These are phyloP conservation scores for Ptilorrhoa leucosticta DNA, from an alignment of 2,113 vertebrate species.

Conservation along the genomic window DNA sequence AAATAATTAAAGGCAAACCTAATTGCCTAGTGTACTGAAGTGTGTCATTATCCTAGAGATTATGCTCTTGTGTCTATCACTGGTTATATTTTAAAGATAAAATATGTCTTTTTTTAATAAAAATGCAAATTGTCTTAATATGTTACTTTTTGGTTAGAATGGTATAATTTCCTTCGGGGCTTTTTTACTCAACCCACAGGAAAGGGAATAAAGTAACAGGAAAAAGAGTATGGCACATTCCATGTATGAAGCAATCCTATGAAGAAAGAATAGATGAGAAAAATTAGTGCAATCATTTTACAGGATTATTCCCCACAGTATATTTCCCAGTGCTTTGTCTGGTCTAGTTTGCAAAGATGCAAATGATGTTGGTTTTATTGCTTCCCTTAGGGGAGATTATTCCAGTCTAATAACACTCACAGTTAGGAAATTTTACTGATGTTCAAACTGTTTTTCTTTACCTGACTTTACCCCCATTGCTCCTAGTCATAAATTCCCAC, in stretches of 20 bases:
- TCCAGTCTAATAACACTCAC: constrained; percentile 41
- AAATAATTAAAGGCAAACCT: constrained; percentile 48
- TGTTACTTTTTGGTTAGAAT: neutral
- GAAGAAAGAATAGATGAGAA: constrained; percentile 53
- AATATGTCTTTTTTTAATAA: neutral
- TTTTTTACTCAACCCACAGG: neutral
- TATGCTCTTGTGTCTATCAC: neutral
- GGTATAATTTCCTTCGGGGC: neutral
- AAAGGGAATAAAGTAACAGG: constrained; percentile 28
- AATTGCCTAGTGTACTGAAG: constrained; percentile 12
- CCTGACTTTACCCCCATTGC: constrained; percentile 52
- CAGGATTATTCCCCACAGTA: constrained; percentile 22
- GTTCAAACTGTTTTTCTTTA: constrained; percentile 54
- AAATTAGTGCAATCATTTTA: constrained; percentile 48
- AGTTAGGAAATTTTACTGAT: constrained; percentile 57
- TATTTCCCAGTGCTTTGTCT: constrained; percentile 59
- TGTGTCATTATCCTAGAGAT: constrained; percentile 22
- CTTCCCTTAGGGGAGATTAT: constrained; percentile 59
- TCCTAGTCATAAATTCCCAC: constrained; percentile 12
- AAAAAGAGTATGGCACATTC: neutral
- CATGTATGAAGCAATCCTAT: constrained; percentile 18
- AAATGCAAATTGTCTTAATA: neutral
- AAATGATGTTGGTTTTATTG: constrained; percentile 60
- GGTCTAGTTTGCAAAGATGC: constrained; percentile 60
- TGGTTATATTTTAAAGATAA: constrained; percentile 10